These are phyloP conservation scores for Corythornis leucogaster DNA, from an alignment of 2,797 vertebrate genomes.

Conservation along the genomic window DNA sequence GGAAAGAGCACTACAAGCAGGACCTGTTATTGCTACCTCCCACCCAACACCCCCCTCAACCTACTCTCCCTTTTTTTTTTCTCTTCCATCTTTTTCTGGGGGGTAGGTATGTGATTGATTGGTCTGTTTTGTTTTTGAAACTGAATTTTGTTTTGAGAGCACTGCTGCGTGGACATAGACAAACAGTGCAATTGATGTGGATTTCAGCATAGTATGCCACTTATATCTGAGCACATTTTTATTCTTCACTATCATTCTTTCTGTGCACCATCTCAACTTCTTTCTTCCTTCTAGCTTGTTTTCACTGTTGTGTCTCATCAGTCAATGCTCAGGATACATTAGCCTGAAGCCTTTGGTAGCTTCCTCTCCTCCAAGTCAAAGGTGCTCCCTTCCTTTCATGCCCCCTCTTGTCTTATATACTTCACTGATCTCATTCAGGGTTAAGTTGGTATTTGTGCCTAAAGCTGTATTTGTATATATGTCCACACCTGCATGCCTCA, in stretches of 20 bases:
- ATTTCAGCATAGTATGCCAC: neutral
- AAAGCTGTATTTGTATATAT: neutral
- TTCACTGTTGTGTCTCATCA: neutral
- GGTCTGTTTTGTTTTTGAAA: neutral
- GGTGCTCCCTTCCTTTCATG: neutral
- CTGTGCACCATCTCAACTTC: neutral
- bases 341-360: neutral
- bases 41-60: too few species aligned
- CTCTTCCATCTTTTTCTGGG: rapidly evolving
- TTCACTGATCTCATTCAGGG: neutral
- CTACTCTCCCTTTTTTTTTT: too few species aligned
- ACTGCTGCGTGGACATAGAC: neutral
- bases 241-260: neutral
- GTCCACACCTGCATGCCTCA: neutral
- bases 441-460: neutral
- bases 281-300: neutral
- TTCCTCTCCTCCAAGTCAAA: neutral
- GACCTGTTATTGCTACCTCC: neutral
- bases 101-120: neutral
- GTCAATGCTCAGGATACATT: neutral
- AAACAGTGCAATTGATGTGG: neutral
- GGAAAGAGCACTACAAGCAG: neutral
- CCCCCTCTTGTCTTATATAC: neutral
- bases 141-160: neutral
- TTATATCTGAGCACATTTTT: neutral